Conservation (phyloP, 2,113 vertebrate species). For the Hymenochirus boettgeri region DNA sequence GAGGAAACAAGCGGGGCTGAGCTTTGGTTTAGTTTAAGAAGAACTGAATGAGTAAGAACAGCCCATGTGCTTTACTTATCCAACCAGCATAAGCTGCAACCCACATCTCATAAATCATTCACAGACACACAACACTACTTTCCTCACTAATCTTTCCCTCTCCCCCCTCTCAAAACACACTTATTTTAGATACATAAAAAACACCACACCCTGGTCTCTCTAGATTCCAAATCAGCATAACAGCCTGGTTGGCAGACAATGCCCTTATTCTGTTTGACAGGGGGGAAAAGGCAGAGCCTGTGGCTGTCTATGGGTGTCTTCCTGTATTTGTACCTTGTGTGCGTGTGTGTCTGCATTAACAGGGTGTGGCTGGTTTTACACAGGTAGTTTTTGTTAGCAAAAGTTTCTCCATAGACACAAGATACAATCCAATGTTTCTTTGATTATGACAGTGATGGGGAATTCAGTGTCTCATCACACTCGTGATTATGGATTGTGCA, state of each 20-base stretch:
- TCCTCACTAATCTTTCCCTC: slow-evolving; percentile 5
- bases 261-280: slow-evolving; percentile 13
- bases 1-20: slow-evolving; percentile 8
- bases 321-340: background rate
- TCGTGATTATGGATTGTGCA: too few relatives aligned
- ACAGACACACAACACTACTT: slow-evolving; percentile 16
- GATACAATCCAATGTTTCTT: too few relatives aligned
- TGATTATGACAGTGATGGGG: too few relatives aligned
- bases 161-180: slow-evolving; percentile 4
- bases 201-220: slow-evolving; percentile 17
- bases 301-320: slow-evolving; percentile 1
- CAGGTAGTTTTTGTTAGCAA: background rate
- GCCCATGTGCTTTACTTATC: slow-evolving; percentile 7
- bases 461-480: too few relatives aligned
- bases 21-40: slow-evolving; percentile 26
- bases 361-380: background rate
- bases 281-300: background rate
- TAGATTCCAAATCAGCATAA: slow-evolving; percentile 4
- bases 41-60: slow-evolving; percentile 33
- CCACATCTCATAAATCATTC: slow-evolving; percentile 21
- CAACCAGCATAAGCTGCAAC: slow-evolving; percentile 19
- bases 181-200: slow-evolving; percentile 27
- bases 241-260: slow-evolving; percentile 3
- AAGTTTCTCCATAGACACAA: too few relatives aligned
- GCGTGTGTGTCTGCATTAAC: background rate